A percentile compares a stretch with the other conserved stretches of the same genome.
These are phyloP conservation scores for Rapana venosa DNA, from an alignment of 2,888 invertebrate species.

Conservation along the genomic window DNA sequence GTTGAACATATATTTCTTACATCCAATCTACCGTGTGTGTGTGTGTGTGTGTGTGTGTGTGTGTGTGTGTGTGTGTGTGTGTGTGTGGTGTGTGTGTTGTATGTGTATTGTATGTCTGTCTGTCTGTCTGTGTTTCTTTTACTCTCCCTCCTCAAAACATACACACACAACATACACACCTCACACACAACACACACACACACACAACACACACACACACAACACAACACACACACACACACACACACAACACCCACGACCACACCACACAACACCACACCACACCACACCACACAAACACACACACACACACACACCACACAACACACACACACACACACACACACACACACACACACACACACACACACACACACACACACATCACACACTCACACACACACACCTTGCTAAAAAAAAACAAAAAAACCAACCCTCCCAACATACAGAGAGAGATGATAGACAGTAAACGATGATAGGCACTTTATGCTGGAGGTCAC, in stretches of 20 bases:
- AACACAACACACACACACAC: neutral
- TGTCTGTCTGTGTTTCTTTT: neutral
- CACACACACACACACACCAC: neutral
- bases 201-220: neutral
- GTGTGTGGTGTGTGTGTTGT: neutral
- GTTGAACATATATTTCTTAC: too few relatives aligned
- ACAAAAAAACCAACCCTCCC: too few relatives aligned
- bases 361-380: neutral
- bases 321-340: neutral
- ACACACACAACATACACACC: neutral
- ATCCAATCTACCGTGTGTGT: too few relatives aligned
- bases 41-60: neutral
- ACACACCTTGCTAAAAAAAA: neutral
- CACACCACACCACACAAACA: neutral
- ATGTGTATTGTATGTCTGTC: too few relatives aligned
- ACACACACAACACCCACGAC: neutral
- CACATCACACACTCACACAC: neutral
- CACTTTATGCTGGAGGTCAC: too few relatives aligned
- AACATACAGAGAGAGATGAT: too few relatives aligned
- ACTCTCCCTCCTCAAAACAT: neutral
- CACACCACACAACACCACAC: neutral
- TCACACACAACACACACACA: neutral
- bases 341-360: conserved; percentile 12
- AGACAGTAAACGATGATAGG: neutral
- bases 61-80: neutral